Evolutionary conservation across 2,888 invertebrate genomes (phyloP).

Genomic region (Eudemis profundana): DNA sequence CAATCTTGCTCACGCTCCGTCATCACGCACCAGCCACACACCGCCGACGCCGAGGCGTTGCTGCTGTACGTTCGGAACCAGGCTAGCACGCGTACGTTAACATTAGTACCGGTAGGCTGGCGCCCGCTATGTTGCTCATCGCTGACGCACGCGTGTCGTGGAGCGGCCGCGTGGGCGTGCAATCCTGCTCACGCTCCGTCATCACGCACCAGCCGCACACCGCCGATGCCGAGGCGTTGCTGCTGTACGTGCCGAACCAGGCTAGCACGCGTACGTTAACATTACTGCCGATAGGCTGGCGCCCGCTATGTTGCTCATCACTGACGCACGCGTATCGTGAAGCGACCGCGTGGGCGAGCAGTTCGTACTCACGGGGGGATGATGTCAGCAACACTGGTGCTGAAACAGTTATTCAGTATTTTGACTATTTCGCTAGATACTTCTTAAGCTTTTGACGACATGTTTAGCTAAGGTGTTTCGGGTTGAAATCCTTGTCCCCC

Average conservation of each 20-base stretch:
- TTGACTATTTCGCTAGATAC: too few relatives aligned
- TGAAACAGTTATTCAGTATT: background rate
- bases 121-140: slow-evolving; percentile 88
- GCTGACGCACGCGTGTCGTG: slow-evolving; percentile 88
- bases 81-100: slow-evolving; percentile 67
- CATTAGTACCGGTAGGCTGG: too few relatives aligned
- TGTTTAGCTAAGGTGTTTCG: too few relatives aligned
- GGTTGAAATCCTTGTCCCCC: too few relatives aligned
- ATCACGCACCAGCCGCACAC: slow-evolving; percentile 91
- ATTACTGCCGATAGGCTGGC: slow-evolving; percentile 89
- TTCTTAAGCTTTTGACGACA: too few relatives aligned
- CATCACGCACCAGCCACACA: slow-evolving; percentile 90
- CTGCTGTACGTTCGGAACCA: slow-evolving; percentile 81
- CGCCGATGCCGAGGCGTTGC: slow-evolving; percentile 85
- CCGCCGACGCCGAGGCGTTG: slow-evolving; percentile 86
- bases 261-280: slow-evolving; percentile 68
- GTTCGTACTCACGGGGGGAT: slow-evolving; percentile 81
- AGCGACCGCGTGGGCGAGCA: slow-evolving; percentile 83
- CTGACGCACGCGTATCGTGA: slow-evolving; percentile 88
- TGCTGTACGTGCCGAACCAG: slow-evolving; percentile 79
- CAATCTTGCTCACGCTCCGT: slow-evolving; percentile 85
- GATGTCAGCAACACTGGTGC: too few relatives aligned
- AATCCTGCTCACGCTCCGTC: slow-evolving; percentile 85
- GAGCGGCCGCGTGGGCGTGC: slow-evolving; percentile 82
- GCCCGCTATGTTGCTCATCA: slow-evolving; percentile 88